Percentiles rank a stretch among this genome's conserved stretches.
Conservation (phyloP, 2,113 vertebrate genomes). For the Salvelinus namaycush region DNA sequence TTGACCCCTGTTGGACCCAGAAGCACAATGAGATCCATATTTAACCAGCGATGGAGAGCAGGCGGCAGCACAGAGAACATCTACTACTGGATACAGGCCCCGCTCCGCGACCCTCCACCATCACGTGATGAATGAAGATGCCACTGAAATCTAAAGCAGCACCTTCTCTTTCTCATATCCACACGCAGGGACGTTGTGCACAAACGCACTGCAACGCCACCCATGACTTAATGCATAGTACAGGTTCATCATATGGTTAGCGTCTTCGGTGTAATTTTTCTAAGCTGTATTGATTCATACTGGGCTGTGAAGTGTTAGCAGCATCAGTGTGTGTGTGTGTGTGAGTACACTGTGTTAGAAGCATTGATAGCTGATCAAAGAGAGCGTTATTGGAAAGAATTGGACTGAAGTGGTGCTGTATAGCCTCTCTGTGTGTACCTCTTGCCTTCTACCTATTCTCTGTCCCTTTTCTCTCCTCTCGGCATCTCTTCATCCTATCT, state of each 20-base stretch:
- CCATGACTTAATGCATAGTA: background rate
- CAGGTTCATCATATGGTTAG: background rate
- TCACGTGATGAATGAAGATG: slow-evolving; percentile 41
- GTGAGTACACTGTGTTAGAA: background rate
- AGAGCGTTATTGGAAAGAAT: slow-evolving; percentile 54
- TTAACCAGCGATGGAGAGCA: slow-evolving; percentile 40
- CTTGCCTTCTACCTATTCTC: slow-evolving; percentile 10
- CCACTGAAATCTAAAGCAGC: slow-evolving; percentile 29
- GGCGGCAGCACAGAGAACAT: background rate
- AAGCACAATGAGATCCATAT: slow-evolving; percentile 55
- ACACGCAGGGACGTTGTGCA: background rate
- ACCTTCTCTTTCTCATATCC: background rate
- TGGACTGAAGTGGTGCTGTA: slow-evolving; percentile 39
- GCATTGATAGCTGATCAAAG: slow-evolving; percentile 55
- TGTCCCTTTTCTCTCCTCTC: background rate
- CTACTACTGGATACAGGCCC: slow-evolving; percentile 23
- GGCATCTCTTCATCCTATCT: background rate
- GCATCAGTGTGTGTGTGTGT: background rate
- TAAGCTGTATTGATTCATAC: background rate
- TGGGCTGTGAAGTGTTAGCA: background rate
- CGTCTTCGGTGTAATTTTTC: background rate
- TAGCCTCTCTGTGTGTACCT: slow-evolving; percentile 7
- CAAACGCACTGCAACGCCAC: background rate
- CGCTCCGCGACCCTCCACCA: slow-evolving; percentile 29
- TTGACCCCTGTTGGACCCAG: slow-evolving; percentile 36